A percentile compares a stretch with the other conserved stretches of the same genome.
phyloP scores from a whole-genome alignment of 2,797 vertebrate species.

The Steatocranus sp. region DNA sequence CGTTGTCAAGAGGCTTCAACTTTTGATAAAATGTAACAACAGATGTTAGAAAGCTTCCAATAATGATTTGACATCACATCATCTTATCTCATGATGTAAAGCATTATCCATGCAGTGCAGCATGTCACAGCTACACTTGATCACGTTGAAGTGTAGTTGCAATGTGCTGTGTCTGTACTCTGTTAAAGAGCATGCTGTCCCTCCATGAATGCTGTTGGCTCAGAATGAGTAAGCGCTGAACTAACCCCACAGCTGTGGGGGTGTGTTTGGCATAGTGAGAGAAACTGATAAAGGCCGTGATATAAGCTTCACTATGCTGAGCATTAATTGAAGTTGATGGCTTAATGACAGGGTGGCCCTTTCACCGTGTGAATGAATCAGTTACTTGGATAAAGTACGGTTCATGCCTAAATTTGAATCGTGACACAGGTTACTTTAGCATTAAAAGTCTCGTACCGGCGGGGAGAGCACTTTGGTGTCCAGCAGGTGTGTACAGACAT shows the following conservation, averaged over 20 bases:
- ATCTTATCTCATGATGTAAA: neutral
- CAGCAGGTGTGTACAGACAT: conserved; percentile 95
- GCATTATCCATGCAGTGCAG: neutral
- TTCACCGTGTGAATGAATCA: neutral
- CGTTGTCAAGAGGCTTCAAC: neutral
- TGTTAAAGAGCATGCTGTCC: conserved; percentile 38
- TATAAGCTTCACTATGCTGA: conserved; percentile 47
- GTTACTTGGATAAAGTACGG: neutral
- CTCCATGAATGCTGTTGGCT: conserved; percentile 42
- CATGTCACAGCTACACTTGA: conserved; percentile 33
- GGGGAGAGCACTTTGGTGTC: conserved; percentile 88
- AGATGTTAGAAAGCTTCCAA: neutral
- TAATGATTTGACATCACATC: neutral
- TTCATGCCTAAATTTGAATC: neutral
- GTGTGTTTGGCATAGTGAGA: conserved; percentile 45
- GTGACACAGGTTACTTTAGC: neutral
- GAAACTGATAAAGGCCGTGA: conserved; percentile 51
- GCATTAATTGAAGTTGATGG: conserved; percentile 32
- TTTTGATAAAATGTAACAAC: neutral
- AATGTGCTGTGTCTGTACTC: conserved; percentile 48
- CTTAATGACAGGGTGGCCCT: neutral
- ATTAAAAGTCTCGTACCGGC: conserved; percentile 63
- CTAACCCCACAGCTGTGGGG: conserved; percentile 54
- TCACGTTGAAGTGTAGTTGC: conserved; percentile 30
- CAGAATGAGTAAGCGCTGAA: conserved; percentile 62